phyloP scores from a whole-genome alignment of 2,797 vertebrate species.

The Anableps anableps region DNA sequence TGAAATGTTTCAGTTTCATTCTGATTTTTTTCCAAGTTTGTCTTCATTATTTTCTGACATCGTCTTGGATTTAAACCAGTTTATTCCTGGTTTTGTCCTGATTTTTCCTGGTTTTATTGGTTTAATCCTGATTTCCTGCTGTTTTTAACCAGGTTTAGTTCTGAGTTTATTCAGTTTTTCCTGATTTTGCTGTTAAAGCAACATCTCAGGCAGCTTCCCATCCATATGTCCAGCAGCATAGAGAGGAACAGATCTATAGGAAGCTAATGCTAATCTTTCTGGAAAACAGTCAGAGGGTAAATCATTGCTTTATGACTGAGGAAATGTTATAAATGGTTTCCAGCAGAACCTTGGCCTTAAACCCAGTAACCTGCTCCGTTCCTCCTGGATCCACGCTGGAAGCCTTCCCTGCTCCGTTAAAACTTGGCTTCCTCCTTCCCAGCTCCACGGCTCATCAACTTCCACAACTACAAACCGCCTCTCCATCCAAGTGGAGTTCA shows the following conservation, averaged over 20 bases:
- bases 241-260: not conserved
- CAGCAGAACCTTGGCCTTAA: not conserved
- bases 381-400: not conserved
- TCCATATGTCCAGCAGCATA: too few species aligned
- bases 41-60: too few species aligned
- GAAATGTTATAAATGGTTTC: not conserved
- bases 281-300: not conserved
- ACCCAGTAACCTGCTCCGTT: constrained; percentile 5
- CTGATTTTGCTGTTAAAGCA: too few species aligned
- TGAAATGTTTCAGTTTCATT: too few species aligned
- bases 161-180: too few species aligned
- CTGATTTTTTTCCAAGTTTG: too few species aligned
- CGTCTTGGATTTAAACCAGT: too few species aligned
- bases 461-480: constrained; percentile 28
- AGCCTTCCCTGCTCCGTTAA: constrained; percentile 8
- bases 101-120: not conserved
- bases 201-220: too few species aligned
- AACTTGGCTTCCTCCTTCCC: constrained; percentile 14
- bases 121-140: not conserved
- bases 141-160: too few species aligned
- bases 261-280: not conserved
- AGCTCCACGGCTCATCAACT: constrained; percentile 34
- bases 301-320: not conserved
- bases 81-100: too few species aligned
- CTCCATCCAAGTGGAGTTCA: constrained; percentile 25